A percentile compares a stretch with the other conserved stretches of the same genome.
phyloP scores from a whole-genome alignment of 1,140 invertebrate species.

The Steinernema feltiae region DNA sequence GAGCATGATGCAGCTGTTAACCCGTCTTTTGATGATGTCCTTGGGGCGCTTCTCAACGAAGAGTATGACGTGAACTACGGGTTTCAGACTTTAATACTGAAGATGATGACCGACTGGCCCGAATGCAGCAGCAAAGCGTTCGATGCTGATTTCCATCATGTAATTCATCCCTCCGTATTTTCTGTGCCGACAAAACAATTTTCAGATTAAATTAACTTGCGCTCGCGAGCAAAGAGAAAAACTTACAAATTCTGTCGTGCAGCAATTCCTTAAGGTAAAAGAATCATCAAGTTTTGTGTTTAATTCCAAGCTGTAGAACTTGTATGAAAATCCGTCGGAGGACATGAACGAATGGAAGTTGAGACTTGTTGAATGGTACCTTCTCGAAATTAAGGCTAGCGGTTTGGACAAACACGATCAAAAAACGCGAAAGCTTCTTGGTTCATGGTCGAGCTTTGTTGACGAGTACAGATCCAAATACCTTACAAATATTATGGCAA shows the following conservation, averaged over 20 bases:
- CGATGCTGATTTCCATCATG: conserved; percentile 49
- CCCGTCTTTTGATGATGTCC: conserved; percentile 45
- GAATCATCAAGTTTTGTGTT: background rate
- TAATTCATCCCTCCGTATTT: too few species aligned
- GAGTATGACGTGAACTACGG: conserved; percentile 53
- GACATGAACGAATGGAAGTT: conserved; percentile 44
- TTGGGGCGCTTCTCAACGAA: conserved; percentile 50
- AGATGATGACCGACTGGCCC: conserved; percentile 58
- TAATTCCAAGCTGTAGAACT: conserved; percentile 27
- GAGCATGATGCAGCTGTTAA: conserved; percentile 32
- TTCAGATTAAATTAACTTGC: conserved; percentile 46
- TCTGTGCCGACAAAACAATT: too few species aligned
- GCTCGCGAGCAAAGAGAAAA: conserved; percentile 49
- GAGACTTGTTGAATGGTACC: conserved; percentile 48
- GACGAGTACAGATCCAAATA: conserved; percentile 50
- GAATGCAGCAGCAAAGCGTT: conserved; percentile 41
- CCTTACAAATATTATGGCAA: conserved; percentile 48
- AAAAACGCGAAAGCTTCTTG: conserved; percentile 43
- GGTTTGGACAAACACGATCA: conserved; percentile 48
- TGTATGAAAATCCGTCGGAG: conserved; percentile 39
- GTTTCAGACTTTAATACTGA: conserved; percentile 50
- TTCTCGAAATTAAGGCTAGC: conserved; percentile 43
- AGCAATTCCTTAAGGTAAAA: background rate
- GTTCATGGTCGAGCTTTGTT: conserved; percentile 43
- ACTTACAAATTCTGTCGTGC: conserved; percentile 35